Conservation (phyloP, 2,888 invertebrate species). For the Coenonympha glycerion region DNA sequence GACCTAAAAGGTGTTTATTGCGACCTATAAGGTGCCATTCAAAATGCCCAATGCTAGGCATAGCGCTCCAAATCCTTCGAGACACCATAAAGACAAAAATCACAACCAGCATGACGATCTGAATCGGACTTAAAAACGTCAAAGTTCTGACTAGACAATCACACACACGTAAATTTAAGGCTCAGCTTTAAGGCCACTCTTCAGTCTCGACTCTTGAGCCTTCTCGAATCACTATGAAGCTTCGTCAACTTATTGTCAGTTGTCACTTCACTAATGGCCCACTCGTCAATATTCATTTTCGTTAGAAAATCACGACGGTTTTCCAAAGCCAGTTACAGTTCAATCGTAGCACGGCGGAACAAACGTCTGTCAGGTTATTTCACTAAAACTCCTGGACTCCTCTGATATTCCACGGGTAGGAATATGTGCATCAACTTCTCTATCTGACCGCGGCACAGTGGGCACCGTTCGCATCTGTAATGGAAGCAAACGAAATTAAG, state of each 20-base stretch:
- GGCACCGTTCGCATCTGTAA: constrained; percentile 82
- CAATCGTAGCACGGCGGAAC: not conserved
- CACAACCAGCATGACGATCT: not conserved
- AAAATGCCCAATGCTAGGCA: too few species aligned
- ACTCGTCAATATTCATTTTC: constrained; percentile 26
- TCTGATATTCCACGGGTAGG: constrained; percentile 78
- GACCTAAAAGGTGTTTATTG: too few species aligned
- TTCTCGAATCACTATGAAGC: constrained; percentile 2
- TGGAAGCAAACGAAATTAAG: constrained; percentile 12
- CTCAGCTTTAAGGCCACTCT: too few species aligned
- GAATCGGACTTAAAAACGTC: constrained; percentile 15
- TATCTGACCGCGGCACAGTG: constrained; percentile 83
- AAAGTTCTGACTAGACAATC: constrained; percentile 64
- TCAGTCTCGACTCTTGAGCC: constrained; percentile 6
- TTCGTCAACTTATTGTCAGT: constrained; percentile 14
- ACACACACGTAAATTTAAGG: constrained; percentile 37
- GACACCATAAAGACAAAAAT: not conserved
- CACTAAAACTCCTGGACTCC: constrained; percentile 47
- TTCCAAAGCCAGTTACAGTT: constrained; percentile 9
- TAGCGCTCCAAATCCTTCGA: not conserved
- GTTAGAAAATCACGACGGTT: constrained; percentile 24
- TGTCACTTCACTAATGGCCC: constrained; percentile 13
- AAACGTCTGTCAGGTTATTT: constrained; percentile 43
- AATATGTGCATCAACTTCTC: constrained; percentile 82
- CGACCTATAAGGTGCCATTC: too few species aligned